Base-by-base conservation (phyloP, 2,888 invertebrate genomes). In the Conus canariensis region DNA sequence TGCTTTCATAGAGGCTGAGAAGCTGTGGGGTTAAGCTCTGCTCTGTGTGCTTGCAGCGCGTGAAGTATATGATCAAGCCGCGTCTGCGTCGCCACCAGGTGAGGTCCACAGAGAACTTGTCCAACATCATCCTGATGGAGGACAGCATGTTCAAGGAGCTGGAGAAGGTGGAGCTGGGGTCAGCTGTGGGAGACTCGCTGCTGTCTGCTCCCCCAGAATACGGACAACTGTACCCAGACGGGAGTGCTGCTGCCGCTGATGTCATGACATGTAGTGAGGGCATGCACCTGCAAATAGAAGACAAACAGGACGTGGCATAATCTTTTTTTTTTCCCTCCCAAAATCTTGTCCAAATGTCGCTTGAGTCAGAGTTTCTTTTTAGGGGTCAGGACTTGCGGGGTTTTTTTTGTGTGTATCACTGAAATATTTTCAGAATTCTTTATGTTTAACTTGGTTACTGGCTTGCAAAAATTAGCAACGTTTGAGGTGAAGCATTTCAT, bases 21-120 rank as follows among this genome's bases (percentile, higher is more conserved):
- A 45, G 45, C 45, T 45, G 45, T 45, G 45, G 45, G 45, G 45
- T 45, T 45, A 45, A 45, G 45, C 45, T 45, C 45, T 45, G 45
- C 45, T 16, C 16, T 70, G 70, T 70, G 19, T 70, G 19, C 22
- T 70, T 92, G 30, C 92, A 95, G 95, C 90, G 95, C 58, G 91
- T 94, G 58, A 58, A 88, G 77, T 89, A 90, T 45, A 91, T 93
- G 19, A 93, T 91, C 8, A 94, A 92, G 90, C 95, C 95, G 10
- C 90, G 90, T 12, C 91, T 95, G 77, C 93, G 91, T 67, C 92
- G 92, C 64, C 93, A 95, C 87, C 95, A 95, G 91, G 90, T 95
- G 56, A 87, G 95, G 25, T 91, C 92, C 67, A 93, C 94, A 7
- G 95, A 95, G 83, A 93, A 95, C 86, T 82, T 95, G 86, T 91